Evolutionary conservation across 2,888 invertebrate genomes (phyloP), one percentile per base, ranked within the genome.

Genomic region (Chrysolina americana): DNA sequence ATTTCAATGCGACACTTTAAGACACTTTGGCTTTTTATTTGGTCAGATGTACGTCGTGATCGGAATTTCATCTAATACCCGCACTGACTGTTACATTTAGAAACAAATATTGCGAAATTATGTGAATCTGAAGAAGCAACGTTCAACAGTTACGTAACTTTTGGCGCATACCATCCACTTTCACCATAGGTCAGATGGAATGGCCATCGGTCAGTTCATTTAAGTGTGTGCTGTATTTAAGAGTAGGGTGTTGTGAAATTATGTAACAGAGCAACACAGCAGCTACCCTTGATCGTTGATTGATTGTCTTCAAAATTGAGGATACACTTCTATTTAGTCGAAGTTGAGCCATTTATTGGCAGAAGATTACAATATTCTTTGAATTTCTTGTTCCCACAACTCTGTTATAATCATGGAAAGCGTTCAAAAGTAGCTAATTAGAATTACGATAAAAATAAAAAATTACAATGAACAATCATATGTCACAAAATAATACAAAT

Each of bases 1-100:
- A 72, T 72, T 68, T 72, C 62, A 68, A 68, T 66, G 68, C 66
- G 71, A 72, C 71, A 72, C 66, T 68, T 68, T 36, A 47, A 48
- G 48, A 28, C 68, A 28, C 28, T 59, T 36, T 36, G 59, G n/a
- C 23, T 59, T 59, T 59, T 59, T 59, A 59, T 59, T 59, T 28
- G 59, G 28, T 59, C 23, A 28, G 36, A 59, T 59, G 19, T 17
- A 59, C 28, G 28, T 36, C 59, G 59, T 59, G 59, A 59, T 23
- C 15, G 59, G 36, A 23, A 59, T 59, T 36, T 28, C 8, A 28
- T 59, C 59, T 59, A n/a, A 23, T 10, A n/a, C 36, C 28, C 59
- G 59, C 59, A 59, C 36, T 15, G 59, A 59, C 59, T 59, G 59
- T 36, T 59, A 23, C 59, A 59, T 59, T 59, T 59, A 59, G 59